Base-by-base conservation (phyloP, 2,113 vertebrate genomes). In the Paracyprichromis sp. region DNA sequence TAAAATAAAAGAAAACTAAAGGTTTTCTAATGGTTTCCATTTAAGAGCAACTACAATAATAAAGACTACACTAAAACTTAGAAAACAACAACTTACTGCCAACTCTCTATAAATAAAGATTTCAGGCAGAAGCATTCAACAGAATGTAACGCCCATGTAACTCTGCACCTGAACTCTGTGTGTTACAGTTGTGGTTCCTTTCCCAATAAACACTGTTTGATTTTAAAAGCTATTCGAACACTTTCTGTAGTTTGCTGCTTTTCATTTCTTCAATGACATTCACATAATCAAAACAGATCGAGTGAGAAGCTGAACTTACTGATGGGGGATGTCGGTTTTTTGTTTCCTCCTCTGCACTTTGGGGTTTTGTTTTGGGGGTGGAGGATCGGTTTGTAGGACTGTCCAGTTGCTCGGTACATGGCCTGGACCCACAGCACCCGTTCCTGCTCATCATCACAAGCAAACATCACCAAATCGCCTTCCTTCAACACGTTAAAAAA, bases 401-500 rank as follows among this genome's bases (percentile, higher is more conserved):
- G 98, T 19, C 98, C 98, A 6, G 98, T 99, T 89, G 98, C 98
- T 47, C 98, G 97, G 87, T 98, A 99, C 97, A 99, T 97, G 78
- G 98, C 99, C 96, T 99, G 99, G 78, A 99, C 97, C 99, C 99
- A 99, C 52, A 99, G 94, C 83, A 96, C 90, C 71, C 98, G 96
- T 84, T 99, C 99, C 84, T 98, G 98, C 36, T 99, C 98, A 57
- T 99, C 99, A 0, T 98, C 98, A 66, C 98, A 98, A 84, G 98
- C 98, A 84, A 98, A 99, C 92, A 98, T 95, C 19, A 99, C 97
- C 0, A 98, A 96, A 92, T 99, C 98, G 0, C 99, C 98, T 95
- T 99, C 99, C 93, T 97, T 98, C 54, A 99, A 97, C 1, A 98
- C 98, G 26, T 98, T 99, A 88, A 99, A 99, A 93, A 99, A 99